These are phyloP conservation scores for Lasioglossum oenotherae DNA, from an alignment of 2,888 invertebrate genomes.

Conservation along the genomic window DNA sequence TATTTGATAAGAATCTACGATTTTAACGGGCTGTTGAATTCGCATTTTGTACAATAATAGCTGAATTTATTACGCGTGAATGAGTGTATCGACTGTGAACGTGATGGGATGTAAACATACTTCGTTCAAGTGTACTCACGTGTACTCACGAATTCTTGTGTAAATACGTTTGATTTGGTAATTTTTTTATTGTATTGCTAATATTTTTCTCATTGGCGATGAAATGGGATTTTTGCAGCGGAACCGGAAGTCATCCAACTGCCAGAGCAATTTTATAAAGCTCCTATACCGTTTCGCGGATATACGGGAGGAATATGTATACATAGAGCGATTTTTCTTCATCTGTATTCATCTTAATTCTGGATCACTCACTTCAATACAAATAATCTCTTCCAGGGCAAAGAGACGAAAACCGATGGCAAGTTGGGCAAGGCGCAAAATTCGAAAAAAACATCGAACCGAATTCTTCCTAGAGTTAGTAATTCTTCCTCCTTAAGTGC, in stretches of 20 bases:
- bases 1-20: background rate
- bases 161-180: background rate
- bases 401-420: constrained; percentile 28
- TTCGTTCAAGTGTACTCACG: too few relatives aligned
- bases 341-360: background rate
- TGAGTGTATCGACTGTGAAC: too few relatives aligned
- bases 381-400: constrained; percentile 37
- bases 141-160: background rate
- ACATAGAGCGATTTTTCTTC: constrained; percentile 2
- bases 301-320: constrained; percentile 50
- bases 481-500: constrained; percentile 47
- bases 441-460: constrained; percentile 17
- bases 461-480: constrained; percentile 42
- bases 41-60: background rate
- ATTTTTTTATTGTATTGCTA: background rate
- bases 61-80: too few relatives aligned
- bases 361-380: background rate
- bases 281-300: constrained; percentile 38
- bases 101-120: too few relatives aligned
- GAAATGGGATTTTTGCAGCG: constrained; percentile 37
- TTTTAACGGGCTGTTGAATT: background rate
- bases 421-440: constrained; percentile 16
- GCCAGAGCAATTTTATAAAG: constrained; percentile 42
- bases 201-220: background rate
- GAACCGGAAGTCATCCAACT: background rate